phyloP scores from a whole-genome alignment of 1,140 invertebrate species.

The Aphidius gifuensis region DNA sequence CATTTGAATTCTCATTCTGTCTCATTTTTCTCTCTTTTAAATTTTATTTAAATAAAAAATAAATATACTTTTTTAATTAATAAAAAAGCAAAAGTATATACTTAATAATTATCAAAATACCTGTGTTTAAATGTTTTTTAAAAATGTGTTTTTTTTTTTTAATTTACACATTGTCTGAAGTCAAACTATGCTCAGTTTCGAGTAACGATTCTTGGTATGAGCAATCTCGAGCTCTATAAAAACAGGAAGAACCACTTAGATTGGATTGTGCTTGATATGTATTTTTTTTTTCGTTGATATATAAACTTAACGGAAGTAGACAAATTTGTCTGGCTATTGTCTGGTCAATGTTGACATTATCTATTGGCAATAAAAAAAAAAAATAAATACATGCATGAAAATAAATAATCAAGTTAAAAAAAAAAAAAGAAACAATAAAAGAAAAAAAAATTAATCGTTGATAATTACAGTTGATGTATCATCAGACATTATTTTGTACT shows the following conservation, averaged over 20 bases:
- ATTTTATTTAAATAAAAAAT: too few relatives aligned
- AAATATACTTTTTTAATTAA: too few relatives aligned
- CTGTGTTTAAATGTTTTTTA: too few relatives aligned
- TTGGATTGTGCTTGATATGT: background rate
- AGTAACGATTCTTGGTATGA: too few relatives aligned
- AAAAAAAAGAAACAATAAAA: background rate
- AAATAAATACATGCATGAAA: background rate
- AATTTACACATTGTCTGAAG: too few relatives aligned
- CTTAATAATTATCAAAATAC: too few relatives aligned
- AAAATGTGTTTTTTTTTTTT: too few relatives aligned
- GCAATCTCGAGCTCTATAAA: background rate
- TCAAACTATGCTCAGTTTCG: too few relatives aligned
- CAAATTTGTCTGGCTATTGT: background rate
- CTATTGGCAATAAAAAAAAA: background rate
- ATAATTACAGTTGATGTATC: background rate
- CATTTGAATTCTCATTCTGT: too few relatives aligned
- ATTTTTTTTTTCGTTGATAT: background rate
- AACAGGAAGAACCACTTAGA: conserved; percentile 12
- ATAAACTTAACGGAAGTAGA: conserved; percentile 5
- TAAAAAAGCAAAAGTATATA: too few relatives aligned
- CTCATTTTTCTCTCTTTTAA: too few relatives aligned
- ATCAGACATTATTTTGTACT: background rate
- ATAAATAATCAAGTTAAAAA: background rate
- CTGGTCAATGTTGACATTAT: background rate
- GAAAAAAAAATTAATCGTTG: too few relatives aligned